Evolutionary conservation across 1,140 invertebrate species (phyloP).

Genomic region (Ectropis grisescens): DNA sequence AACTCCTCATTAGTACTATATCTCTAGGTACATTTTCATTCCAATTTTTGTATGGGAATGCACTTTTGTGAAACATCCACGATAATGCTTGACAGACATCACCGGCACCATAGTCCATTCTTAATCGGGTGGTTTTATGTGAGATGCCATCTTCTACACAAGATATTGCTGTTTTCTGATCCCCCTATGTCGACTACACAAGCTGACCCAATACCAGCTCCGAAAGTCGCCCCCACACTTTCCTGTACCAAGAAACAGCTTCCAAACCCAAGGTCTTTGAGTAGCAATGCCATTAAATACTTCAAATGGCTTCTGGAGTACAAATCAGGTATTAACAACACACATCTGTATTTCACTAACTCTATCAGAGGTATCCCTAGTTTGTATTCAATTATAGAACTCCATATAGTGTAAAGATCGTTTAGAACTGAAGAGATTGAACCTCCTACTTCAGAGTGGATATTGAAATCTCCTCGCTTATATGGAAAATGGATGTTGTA

Average conservation of each 20-base stretch:
- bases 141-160: conserved; percentile 98
- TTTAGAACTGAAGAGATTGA: conserved; percentile 86
- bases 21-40: conserved; percentile 79
- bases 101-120: conserved; percentile 89
- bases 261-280: conserved; percentile 89
- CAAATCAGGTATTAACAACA: conserved; percentile 92
- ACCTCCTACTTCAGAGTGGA: conserved; percentile 86
- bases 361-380: conserved; percentile 83
- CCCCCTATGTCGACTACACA: conserved; percentile 96
- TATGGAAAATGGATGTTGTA: conserved; percentile 94
- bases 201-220: conserved; percentile 90
- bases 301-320: conserved; percentile 91
- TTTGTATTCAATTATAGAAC: conserved; percentile 80
- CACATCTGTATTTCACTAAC: conserved; percentile 86
- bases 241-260: conserved; percentile 92
- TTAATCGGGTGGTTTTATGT: conserved; percentile 85
- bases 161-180: conserved; percentile 95
- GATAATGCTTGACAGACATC: conserved; percentile 90
- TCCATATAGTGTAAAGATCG: conserved; percentile 92
- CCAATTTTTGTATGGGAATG: conserved; percentile 89
- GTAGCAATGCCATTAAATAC: conserved; percentile 84
- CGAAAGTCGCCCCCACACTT: conserved; percentile 92
- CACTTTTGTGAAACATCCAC: conserved; percentile 89
- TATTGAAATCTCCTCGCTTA: conserved; percentile 86
- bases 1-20: conserved; percentile 81